Conservation (phyloP, 2,888 invertebrate genomes). For the Cinara cedri region DNA sequence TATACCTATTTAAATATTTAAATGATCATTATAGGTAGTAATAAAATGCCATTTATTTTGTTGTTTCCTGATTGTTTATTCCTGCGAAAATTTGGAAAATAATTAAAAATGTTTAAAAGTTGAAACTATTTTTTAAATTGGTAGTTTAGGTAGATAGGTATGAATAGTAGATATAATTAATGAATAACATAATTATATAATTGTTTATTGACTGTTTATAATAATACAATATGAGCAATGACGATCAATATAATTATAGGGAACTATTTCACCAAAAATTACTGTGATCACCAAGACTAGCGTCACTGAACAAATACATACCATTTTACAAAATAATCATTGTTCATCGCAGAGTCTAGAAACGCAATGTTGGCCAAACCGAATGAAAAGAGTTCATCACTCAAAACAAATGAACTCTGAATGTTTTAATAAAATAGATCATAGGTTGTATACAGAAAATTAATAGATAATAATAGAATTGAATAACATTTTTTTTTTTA, state of each 20-base stretch:
- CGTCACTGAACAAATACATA: conserved; percentile 18
- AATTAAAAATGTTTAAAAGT: no score
- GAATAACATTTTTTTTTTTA: not conserved
- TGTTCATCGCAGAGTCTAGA: not conserved
- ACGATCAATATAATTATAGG: conserved; percentile 33
- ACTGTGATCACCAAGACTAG: conserved; percentile 39
- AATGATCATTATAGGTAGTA: no score
- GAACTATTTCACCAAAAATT: conserved; percentile 50
- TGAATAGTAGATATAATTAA: not conserved
- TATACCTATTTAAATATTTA: no score
- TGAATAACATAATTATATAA: no score
- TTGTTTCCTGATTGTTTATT: no score
- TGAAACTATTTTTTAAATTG: no score
- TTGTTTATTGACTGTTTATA: not conserved
- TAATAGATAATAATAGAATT: not conserved
- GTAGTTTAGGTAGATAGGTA: no score
- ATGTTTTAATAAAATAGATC: not conserved
- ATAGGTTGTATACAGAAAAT: not conserved
- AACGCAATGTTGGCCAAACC: not conserved
- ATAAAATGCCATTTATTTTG: no score
- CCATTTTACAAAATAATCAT: not conserved
- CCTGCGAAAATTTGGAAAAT: no score
- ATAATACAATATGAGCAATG: not conserved
- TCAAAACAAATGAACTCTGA: not conserved
- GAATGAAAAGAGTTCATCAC: conserved; percentile 40